A percentile compares a stretch with the other conserved stretches of the same genome.
Evolutionary conservation across 2,113 vertebrate species (phyloP).

Genomic region (Macrotus californicus): DNA sequence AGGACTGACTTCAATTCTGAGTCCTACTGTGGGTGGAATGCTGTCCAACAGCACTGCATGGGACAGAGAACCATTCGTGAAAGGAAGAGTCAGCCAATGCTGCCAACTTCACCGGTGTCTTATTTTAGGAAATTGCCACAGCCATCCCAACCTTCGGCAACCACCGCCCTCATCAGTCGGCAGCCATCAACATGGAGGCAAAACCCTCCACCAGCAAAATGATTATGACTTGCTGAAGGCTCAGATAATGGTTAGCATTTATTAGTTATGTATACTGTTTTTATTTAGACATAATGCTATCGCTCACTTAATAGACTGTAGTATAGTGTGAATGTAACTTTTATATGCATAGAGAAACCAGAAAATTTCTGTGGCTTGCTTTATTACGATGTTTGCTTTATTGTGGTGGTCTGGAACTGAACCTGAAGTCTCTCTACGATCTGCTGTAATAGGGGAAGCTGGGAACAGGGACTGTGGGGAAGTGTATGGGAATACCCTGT

Average conservation of each 20-base stretch:
- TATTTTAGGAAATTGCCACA: not conserved
- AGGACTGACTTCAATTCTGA: not conserved
- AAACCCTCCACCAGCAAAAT: not conserved
- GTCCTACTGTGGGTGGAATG: not conserved
- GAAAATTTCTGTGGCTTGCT: not conserved
- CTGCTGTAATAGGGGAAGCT: not conserved
- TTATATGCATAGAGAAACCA: not conserved
- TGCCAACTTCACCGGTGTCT: not conserved
- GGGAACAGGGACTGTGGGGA: not conserved
- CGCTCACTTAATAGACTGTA: not conserved
- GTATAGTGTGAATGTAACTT: not conserved
- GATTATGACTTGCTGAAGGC: not conserved
- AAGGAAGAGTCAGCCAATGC: not conserved
- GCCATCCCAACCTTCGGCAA: not conserved
- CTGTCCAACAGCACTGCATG: not conserved
- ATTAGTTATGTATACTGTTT: not conserved
- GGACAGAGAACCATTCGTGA: not conserved
- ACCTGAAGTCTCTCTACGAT: not conserved
- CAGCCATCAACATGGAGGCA: not conserved
- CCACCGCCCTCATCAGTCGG: not conserved
- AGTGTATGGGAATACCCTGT: not conserved
- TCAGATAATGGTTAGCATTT: not conserved
- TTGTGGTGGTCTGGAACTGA: not conserved
- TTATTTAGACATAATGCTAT: not conserved
- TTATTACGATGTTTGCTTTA: not conserved